phyloP scores from a whole-genome alignment of 2,113 vertebrate genomes.

The Rhynchopsitta pachyrhyncha region DNA sequence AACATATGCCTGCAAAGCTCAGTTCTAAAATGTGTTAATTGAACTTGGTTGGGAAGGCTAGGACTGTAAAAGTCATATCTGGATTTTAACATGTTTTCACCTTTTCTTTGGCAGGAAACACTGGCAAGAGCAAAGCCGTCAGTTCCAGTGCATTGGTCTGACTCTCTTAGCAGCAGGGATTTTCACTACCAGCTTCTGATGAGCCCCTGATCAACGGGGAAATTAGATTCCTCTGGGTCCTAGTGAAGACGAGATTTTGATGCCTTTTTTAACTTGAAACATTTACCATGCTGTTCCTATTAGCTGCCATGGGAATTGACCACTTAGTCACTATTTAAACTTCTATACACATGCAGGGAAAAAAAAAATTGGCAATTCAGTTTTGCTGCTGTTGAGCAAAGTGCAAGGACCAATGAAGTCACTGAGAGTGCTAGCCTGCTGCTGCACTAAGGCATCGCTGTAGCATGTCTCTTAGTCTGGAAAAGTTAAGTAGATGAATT shows the following conservation, averaged over 20 bases:
- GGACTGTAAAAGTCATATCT: background rate
- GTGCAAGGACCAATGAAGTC: fast-evolving
- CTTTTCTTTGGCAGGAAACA: background rate
- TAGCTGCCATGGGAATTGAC: background rate
- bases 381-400: background rate
- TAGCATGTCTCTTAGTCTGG: background rate
- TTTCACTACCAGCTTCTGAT: background rate
- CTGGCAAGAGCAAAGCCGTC: fast-evolving
- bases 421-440: background rate
- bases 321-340: background rate
- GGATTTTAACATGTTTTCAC: background rate
- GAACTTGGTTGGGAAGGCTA: background rate
- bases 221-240: background rate
- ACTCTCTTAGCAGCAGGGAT: fast-evolving
- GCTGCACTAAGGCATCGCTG: fast-evolving
- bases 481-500: background rate
- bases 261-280: background rate
- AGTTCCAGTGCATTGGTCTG: background rate
- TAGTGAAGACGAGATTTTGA: background rate
- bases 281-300: background rate
- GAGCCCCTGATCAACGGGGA: fast-evolving
- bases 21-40: background rate
- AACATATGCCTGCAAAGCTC: background rate
- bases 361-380: background rate
- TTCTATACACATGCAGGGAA: background rate